Base-by-base conservation (phyloP, 2,888 invertebrate genomes). In the Epinotia brunnichana region DNA sequence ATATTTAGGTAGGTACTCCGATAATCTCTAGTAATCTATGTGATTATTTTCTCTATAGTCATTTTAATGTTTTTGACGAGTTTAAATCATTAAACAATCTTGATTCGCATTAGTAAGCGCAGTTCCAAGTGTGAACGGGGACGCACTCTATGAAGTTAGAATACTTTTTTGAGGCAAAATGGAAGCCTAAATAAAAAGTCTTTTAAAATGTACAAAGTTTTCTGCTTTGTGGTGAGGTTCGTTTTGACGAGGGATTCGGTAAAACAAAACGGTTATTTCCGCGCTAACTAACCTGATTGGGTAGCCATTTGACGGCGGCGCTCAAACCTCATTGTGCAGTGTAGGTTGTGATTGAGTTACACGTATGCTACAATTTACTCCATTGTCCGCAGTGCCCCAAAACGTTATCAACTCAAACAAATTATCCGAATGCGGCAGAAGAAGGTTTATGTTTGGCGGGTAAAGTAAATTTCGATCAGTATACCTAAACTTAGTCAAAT, bases 281-380 rank as follows among this genome's bases (percentile, higher is more conserved):
- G 11, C n/a, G 29, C 17, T 59, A 41, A 60, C 39, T 60, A 60
- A 60, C 39, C n/a, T 21, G 60, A 60, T 60, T 60, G 41, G 17
- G 60, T 11, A 19, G 60, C 60, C 39, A 41, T 60, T 57, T 60
- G 60, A 60, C 60, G 21, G n/a, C 41, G 15, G n/a, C 3, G 21
- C 41, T 41, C 41, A 60, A 41, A 35, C 41, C 17, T 9, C 41
- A 19, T 60, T 63, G 70, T 56, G 48, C n/a, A n/a, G n/a, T 39
- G 60, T 48, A 44, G 54, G 44, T 70, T 51, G 41, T 13, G 41
- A 41, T 41, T 41, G 11, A 41, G 41, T 35, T 35, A 35, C 35
- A 35, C 35, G 35, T 35, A 35, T 35, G 9, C 35, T 35, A 9
- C 35, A 35, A 35, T 9, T 35, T 35, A 35, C 35, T 9, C 1